phyloP scores from a whole-genome alignment of 2,797 vertebrate genomes.

The Pantherophis vulpinus region DNA sequence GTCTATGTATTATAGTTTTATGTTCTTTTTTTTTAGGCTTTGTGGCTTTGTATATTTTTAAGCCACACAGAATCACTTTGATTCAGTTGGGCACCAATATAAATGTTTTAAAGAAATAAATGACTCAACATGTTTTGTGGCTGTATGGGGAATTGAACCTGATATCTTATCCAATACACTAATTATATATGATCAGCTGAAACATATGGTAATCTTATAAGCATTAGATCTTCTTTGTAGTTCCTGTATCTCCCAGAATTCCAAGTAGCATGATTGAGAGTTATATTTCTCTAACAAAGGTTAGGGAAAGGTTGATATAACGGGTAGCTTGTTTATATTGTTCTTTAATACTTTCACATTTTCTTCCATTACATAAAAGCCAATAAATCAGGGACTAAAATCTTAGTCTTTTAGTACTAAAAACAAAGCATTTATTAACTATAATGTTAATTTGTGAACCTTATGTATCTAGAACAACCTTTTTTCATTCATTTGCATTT shows the following conservation, averaged over 20 bases:
- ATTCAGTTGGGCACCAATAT: background rate
- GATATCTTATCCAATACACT: background rate
- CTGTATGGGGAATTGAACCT: background rate
- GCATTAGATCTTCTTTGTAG: background rate
- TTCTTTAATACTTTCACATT: background rate
- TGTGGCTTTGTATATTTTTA: background rate
- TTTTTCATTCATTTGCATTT: background rate
- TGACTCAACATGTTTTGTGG: background rate
- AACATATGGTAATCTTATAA: background rate
- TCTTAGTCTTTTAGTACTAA: background rate
- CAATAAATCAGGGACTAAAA: background rate
- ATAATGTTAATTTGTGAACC: background rate
- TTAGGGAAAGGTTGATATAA: background rate
- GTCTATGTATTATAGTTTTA: background rate
- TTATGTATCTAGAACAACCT: background rate
- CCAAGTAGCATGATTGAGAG: background rate
- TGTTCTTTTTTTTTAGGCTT: background rate
- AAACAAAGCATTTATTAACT: background rate
- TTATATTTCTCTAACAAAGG: background rate
- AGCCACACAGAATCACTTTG: background rate
- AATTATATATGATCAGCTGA: background rate
- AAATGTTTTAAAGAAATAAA: background rate
- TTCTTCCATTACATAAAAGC: background rate
- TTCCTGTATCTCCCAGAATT: background rate
- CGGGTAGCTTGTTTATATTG: background rate